These are phyloP conservation scores for Parauchenoglanis ngamensis DNA, from an alignment of 2,797 vertebrate genomes.

Conservation along the genomic window DNA sequence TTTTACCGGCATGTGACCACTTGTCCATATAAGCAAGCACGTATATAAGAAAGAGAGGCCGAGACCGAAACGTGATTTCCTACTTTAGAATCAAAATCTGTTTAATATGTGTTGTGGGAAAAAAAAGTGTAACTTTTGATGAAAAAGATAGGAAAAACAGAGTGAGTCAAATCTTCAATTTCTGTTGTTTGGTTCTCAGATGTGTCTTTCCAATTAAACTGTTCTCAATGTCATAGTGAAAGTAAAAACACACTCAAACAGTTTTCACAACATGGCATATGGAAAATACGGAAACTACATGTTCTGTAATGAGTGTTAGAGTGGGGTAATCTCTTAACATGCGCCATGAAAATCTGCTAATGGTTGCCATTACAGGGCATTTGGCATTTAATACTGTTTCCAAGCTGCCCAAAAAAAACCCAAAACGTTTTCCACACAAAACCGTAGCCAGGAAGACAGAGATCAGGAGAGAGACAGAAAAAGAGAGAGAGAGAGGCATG, in stretches of 20 bases:
- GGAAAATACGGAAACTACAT: conserved; percentile 45
- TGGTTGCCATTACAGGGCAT: conserved; percentile 45
- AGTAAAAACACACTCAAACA: conserved; percentile 31
- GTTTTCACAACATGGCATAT: conserved; percentile 40
- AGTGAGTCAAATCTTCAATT: conserved; percentile 35
- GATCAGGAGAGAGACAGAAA: neutral
- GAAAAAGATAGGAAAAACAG: conserved; percentile 29
- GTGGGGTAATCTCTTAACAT: conserved; percentile 47
- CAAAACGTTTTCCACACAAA: conserved; percentile 29
- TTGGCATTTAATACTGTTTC: conserved; percentile 33
- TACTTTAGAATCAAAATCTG: conserved; percentile 20
- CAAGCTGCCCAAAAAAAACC: neutral
- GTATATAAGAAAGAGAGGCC: neutral
- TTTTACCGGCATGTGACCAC: neutral
- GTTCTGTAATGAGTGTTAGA: conserved; percentile 46
- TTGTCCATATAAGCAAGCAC: neutral
- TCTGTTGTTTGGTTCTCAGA: conserved; percentile 12
- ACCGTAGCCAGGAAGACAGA: neutral
- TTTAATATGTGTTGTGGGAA: conserved; percentile 47
- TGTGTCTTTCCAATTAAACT: conserved; percentile 52
- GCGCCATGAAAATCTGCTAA: conserved; percentile 38
- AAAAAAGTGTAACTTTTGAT: conserved; percentile 41
- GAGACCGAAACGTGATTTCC: conserved; percentile 26
- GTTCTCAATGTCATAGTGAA: neutral
- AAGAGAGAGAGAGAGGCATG: neutral